Conservation (phyloP, 2,113 vertebrate genomes). For the Gallinago undulata region DNA sequence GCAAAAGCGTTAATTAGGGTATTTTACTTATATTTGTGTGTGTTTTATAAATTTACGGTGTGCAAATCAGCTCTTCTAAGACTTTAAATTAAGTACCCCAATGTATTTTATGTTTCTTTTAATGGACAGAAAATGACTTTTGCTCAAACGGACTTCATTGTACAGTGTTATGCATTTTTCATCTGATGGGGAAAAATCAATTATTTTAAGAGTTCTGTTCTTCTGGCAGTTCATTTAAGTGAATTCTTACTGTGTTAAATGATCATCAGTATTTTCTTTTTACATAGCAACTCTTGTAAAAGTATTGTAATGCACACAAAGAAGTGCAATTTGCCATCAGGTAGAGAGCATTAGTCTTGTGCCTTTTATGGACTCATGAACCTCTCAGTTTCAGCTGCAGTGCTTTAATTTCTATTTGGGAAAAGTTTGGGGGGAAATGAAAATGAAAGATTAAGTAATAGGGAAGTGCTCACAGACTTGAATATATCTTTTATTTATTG, state of each 20-base stretch:
- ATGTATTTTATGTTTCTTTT: constrained; percentile 75
- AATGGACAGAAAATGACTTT: constrained; percentile 78
- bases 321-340: constrained; percentile 63
- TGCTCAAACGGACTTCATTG: constrained; percentile 72
- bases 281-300: constrained; percentile 72
- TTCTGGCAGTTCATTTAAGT: constrained; percentile 76
- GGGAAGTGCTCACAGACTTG: not conserved
- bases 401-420: constrained; percentile 59
- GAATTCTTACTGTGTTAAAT: constrained; percentile 76
- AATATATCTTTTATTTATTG: constrained; percentile 46
- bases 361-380: constrained; percentile 28
- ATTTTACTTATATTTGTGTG: constrained; percentile 42
- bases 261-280: constrained; percentile 69
- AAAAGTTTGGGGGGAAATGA: constrained; percentile 36
- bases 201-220: constrained; percentile 77
- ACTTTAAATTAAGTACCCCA: constrained; percentile 67
- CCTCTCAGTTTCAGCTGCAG: constrained; percentile 19
- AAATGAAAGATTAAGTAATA: constrained; percentile 45
- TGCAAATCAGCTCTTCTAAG: constrained; percentile 49
- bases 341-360: constrained; percentile 68
- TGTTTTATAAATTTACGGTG: constrained; percentile 64
- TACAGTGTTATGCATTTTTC: constrained; percentile 72
- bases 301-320: constrained; percentile 62
- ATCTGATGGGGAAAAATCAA: constrained; percentile 74
- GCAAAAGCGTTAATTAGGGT: constrained; percentile 17